These are phyloP conservation scores for Ceriagrion tenellum DNA, from an alignment of 2,888 invertebrate species.

Conservation along the genomic window DNA sequence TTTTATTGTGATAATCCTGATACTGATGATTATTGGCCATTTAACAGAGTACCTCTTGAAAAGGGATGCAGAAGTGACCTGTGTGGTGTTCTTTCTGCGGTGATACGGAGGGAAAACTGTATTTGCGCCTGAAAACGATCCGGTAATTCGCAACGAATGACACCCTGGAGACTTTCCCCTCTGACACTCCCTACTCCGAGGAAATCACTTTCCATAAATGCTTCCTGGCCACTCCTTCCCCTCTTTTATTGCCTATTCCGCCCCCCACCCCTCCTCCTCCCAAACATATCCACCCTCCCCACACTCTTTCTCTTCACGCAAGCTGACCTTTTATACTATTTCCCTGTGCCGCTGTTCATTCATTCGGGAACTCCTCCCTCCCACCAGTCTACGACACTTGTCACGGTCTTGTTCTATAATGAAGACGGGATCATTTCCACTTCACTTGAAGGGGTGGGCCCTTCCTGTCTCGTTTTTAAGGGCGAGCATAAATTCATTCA, in stretches of 20 bases:
- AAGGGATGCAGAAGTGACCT: background rate
- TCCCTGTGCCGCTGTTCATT: background rate
- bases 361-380: background rate
- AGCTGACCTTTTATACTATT: background rate
- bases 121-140: background rate
- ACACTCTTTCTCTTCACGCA: background rate
- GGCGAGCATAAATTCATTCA: slow-evolving; percentile 53
- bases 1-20: too few relatives aligned
- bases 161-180: background rate
- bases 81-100: background rate
- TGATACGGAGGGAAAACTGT: background rate
- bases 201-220: slow-evolving; percentile 30
- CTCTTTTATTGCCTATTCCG: slow-evolving; percentile 6
- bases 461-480: background rate
- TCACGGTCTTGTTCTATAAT: slow-evolving; percentile 26
- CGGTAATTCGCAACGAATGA: background rate
- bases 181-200: background rate
- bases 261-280: background rate
- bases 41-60: too few relatives aligned
- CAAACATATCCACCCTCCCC: background rate
- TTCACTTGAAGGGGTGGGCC: slow-evolving; percentile 42
- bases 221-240: background rate
- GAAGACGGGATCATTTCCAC: slow-evolving; percentile 53
- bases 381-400: slow-evolving; percentile 59
- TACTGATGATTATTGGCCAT: too few relatives aligned